Evolutionary conservation across 2,113 vertebrate genomes (phyloP), one percentile per base, ranked within the genome.

Genomic region (Oncorhynchus keta): DNA sequence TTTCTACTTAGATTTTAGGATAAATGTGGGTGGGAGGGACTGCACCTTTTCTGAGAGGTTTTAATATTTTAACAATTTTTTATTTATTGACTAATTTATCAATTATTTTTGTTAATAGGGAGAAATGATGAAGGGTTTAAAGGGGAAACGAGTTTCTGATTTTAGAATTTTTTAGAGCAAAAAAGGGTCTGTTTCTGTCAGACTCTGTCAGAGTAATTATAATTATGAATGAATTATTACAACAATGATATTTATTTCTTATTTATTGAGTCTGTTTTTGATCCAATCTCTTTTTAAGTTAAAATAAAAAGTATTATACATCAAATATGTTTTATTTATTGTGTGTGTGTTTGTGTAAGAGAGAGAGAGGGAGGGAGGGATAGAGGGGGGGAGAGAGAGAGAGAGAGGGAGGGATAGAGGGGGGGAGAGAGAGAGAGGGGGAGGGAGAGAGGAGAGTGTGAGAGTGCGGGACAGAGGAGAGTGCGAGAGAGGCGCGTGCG

Each of bases 251-350:
- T 94, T 93, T 94, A 94, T 93, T 91, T 94, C 90, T 92, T 89
- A 93, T 93, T 93, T 93, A 93, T 91, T 91, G 90, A 93, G 86
- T 90, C 87, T 90, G 88, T 91, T 94, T 94, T 91, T 92, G 89
- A 93, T 91, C 88, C 88, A 89, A 89, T 89, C 89, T 92, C 87
- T 94, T 93, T 93, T 92, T 93, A 92, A 94, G 88, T 94, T 93
- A 91, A 93, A 94, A 92, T 92, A 92, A 91, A 92, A 92, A 84
- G 83, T 83, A 90, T 89, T 88, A 91, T 92, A 88, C 89, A 55
- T 86, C 76, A 84, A 83, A 59, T 16, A 26, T 74, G 5, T 13
- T 59, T 6, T 0, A 22, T 83, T 82, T 67, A 35, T 80, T 72
- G 26, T 35, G 0, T 26, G 26, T 26, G 26, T 28, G 26, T 28